Percentiles rank a stretch among this genome's conserved stretches.
These are phyloP conservation scores for Leptestheria dahalacensis DNA, from an alignment of 1,140 invertebrate species.

Conservation along the genomic window DNA sequence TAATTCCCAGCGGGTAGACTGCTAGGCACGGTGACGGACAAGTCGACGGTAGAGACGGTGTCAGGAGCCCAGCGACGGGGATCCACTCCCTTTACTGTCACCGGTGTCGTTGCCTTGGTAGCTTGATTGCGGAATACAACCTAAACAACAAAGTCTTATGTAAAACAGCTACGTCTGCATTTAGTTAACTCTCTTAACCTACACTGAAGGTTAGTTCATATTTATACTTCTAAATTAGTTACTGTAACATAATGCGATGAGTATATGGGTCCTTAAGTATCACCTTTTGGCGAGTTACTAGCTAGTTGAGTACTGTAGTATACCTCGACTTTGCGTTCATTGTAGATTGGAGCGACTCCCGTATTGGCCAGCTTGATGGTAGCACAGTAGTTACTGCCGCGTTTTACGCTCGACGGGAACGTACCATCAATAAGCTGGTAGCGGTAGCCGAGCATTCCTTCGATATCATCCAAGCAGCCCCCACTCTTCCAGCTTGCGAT, in stretches of 20 bases:
- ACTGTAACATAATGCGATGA: too few relatives aligned
- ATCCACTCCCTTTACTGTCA: background rate
- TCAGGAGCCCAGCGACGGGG: too few relatives aligned
- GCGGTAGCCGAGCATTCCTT: conserved; percentile 10
- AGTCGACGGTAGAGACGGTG: background rate
- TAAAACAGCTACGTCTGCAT: too few relatives aligned
- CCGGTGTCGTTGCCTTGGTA: background rate
- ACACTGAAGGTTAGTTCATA: too few relatives aligned
- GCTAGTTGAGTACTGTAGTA: too few relatives aligned
- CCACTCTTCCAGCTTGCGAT: background rate
- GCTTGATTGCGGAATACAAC: background rate
- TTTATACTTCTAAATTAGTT: too few relatives aligned
- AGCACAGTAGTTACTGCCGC: background rate
- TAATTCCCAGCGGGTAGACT: background rate
- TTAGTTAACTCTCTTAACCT: too few relatives aligned
- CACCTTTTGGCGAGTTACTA: too few relatives aligned
- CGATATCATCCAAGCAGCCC: conserved; percentile 3
- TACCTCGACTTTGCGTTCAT: conserved; percentile 1
- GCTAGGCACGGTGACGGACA: background rate
- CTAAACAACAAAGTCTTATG: too few relatives aligned
- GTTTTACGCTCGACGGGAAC: background rate
- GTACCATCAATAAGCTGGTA: background rate
- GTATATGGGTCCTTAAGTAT: too few relatives aligned
- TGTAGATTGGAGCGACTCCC: conserved; percentile 7
- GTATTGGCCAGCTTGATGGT: conserved; percentile 3